phyloP scores from a whole-genome alignment of 2,888 invertebrate species.

The Perdita meconis region DNA sequence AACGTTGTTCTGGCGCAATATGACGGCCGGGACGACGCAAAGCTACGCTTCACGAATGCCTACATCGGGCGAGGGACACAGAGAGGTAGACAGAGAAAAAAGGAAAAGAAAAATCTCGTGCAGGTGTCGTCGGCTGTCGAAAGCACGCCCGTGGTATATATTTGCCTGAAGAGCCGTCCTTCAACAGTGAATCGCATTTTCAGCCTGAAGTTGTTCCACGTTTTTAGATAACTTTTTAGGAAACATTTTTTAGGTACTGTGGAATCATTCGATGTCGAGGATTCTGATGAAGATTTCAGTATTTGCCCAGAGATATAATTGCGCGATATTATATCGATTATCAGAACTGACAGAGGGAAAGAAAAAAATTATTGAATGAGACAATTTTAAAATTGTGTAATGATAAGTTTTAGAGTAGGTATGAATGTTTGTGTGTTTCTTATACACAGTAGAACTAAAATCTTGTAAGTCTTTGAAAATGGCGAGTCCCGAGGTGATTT shows the following conservation, averaged over 20 bases:
- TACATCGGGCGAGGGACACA: conserved; percentile 9
- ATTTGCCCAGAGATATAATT: no score
- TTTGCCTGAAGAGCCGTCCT: conserved; percentile 60
- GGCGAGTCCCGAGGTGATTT: no score
- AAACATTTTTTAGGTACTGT: conserved; percentile 12
- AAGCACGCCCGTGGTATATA: conserved; percentile 63
- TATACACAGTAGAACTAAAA: no score
- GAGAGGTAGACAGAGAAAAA: conserved; percentile 19
- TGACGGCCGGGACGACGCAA: conserved; percentile 51
- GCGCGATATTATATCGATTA: no score
- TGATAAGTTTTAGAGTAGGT: no score
- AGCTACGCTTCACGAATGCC: conserved; percentile 36
- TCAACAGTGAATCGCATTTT: conserved; percentile 51
- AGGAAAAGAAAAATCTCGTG: conserved; percentile 40
- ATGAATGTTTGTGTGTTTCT: no score
- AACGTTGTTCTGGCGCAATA: conserved; percentile 66
- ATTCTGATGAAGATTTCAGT: neutral
- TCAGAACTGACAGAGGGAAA: no score
- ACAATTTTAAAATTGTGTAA: no score
- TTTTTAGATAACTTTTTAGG: conserved; percentile 22
- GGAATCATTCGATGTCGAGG: neutral
- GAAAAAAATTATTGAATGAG: no score
- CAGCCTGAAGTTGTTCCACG: conserved; percentile 37
- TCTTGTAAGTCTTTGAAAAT: no score
- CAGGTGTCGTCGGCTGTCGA: conserved; percentile 68